phyloP scores from a whole-genome alignment of 1,140 invertebrate species.

The Brachionus manjavacas region DNA sequence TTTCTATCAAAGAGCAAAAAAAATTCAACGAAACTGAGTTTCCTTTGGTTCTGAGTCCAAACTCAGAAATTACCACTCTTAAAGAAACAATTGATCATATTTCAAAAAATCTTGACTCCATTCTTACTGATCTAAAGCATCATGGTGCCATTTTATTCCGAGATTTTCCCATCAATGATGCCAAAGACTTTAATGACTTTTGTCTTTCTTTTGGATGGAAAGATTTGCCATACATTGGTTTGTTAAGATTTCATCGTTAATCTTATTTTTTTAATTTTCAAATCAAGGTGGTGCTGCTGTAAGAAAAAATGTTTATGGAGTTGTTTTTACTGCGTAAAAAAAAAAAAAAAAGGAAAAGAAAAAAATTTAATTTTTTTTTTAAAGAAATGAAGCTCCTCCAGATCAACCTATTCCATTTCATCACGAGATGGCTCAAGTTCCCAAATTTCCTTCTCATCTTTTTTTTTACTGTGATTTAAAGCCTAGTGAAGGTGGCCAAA shows the following conservation, averaged over 20 bases:
- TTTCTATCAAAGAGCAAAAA: background rate
- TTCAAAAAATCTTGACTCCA: slow-evolving; percentile 33
- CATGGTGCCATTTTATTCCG: slow-evolving; percentile 50
- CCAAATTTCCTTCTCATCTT: slow-evolving; percentile 47
- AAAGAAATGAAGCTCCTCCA: slow-evolving; percentile 49
- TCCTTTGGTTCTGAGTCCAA: background rate
- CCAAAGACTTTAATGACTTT: slow-evolving; percentile 48
- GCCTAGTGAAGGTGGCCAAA: slow-evolving; percentile 48
- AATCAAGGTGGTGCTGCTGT: slow-evolving; percentile 46
- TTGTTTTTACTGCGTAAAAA: slow-evolving; percentile 48
- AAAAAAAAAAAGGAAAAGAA: background rate
- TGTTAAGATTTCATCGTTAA: background rate
- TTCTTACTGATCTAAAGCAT: slow-evolving; percentile 46
- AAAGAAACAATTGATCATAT: background rate
- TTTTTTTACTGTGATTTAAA: slow-evolving; percentile 49
- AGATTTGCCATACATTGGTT: slow-evolving; percentile 47
- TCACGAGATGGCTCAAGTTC: slow-evolving; percentile 52
- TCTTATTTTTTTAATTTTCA: background rate
- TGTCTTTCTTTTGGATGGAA: slow-evolving; percentile 47
- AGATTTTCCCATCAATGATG: slow-evolving; percentile 46
- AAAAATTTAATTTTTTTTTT: background rate
- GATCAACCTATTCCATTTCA: slow-evolving; percentile 49
- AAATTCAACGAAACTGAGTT: background rate
- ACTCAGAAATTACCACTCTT: background rate
- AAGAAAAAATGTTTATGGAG: slow-evolving; percentile 45